Conservation (phyloP, 2,888 invertebrate species). For the Metallyticus violacea region DNA sequence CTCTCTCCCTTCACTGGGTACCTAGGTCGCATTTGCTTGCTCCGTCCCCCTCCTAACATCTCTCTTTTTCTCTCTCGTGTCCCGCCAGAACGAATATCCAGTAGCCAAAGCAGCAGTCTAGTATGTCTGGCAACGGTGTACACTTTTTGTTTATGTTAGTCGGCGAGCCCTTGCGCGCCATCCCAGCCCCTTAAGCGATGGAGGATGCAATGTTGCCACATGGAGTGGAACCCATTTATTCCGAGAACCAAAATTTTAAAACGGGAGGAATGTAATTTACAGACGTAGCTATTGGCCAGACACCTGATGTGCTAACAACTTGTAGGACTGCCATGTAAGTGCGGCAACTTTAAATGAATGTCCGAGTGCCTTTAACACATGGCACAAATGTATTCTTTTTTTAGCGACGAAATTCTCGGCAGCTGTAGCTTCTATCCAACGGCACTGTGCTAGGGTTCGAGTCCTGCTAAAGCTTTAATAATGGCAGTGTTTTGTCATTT, state of each 20-base stretch:
- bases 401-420: no score
- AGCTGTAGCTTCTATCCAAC: no score
- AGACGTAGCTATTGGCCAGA: neutral
- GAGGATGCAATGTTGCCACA: constrained; percentile 27
- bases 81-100: constrained; percentile 30
- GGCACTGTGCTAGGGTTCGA: neutral
- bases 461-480: neutral
- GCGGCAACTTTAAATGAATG: neutral
- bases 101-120: constrained; percentile 29
- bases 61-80: constrained; percentile 17
- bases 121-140: constrained; percentile 33
- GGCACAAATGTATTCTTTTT: neutral
- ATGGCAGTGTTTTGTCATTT: no score
- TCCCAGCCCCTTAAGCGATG: constrained; percentile 29
- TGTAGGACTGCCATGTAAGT: neutral
- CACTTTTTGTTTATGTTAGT: constrained; percentile 38
- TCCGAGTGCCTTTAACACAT: neutral
- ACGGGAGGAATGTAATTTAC: neutral
- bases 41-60: constrained; percentile 1
- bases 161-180: constrained; percentile 33
- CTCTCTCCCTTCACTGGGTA: neutral
- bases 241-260: constrained; percentile 14
- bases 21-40: neutral
- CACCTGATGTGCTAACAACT: neutral
- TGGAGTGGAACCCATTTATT: constrained; percentile 16